Percentiles rank a stretch among this genome's conserved stretches.
These are phyloP conservation scores for Stenodema calcarata DNA, from an alignment of 2,888 invertebrate species.

Conservation along the genomic window DNA sequence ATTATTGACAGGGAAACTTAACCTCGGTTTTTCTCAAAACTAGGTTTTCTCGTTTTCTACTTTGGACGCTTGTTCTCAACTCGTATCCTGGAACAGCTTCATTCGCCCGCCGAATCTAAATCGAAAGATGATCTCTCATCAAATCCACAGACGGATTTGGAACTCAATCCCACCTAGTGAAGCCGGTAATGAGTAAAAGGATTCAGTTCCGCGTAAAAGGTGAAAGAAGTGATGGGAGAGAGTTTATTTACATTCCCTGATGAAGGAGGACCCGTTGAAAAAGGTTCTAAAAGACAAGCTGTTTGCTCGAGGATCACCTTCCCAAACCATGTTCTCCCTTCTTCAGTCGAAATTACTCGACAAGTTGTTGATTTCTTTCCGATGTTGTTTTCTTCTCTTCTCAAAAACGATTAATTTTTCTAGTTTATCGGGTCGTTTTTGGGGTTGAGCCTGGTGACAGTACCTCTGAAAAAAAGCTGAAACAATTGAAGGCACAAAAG, in stretches of 20 bases:
- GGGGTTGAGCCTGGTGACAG: too few species aligned
- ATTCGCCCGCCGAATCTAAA: too few species aligned
- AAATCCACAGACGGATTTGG: neutral
- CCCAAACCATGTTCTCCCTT: neutral
- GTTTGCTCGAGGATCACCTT: neutral
- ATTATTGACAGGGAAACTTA: too few species aligned
- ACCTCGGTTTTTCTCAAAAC: too few species aligned
- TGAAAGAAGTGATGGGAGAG: neutral
- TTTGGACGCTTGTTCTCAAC: too few species aligned
- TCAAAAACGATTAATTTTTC: too few species aligned
- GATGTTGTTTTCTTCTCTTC: too few species aligned
- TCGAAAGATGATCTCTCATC: neutral
- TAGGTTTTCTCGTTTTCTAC: too few species aligned
- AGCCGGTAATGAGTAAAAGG: neutral
- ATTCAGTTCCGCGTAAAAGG: neutral
- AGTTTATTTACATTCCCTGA: neutral
- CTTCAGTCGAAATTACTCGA: neutral
- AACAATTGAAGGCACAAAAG: too few species aligned
- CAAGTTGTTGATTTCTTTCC: neutral
- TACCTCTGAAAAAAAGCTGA: too few species aligned
- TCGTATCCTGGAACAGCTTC: too few species aligned
- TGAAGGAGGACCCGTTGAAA: neutral
- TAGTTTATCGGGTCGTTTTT: too few species aligned
- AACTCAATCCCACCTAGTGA: neutral
- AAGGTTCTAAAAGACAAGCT: neutral